phyloP scores from a whole-genome alignment of 2,888 invertebrate genomes.

The Rhamnusium bicolor region DNA sequence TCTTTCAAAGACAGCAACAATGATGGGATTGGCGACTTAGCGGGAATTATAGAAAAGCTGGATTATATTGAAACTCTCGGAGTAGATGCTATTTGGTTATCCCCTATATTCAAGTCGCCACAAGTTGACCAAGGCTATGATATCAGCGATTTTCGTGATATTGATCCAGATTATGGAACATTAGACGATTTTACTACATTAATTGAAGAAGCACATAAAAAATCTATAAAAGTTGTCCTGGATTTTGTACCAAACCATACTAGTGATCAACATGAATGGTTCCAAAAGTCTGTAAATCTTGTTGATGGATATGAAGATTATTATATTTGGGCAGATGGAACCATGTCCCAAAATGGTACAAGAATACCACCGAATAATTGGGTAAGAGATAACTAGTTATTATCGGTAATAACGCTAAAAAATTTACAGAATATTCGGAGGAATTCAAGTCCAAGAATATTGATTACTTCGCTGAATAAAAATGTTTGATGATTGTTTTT shows the following conservation, averaged over 20 bases:
- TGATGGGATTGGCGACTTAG: conserved; percentile 88
- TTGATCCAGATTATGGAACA: conserved; percentile 84
- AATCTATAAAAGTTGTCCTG: conserved; percentile 72
- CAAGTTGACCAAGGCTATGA: conserved; percentile 92
- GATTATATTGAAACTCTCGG: conserved; percentile 74
- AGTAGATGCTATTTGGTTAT: conserved; percentile 86
- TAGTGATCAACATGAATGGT: conserved; percentile 88
- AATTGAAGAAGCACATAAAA: conserved; percentile 73
- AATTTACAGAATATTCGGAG: no score
- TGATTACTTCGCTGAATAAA: no score
- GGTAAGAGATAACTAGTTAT: no score
- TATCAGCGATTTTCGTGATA: conserved; percentile 82
- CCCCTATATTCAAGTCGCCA: conserved; percentile 88
- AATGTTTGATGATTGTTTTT: no score
- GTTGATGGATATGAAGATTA: conserved; percentile 80
- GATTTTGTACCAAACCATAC: conserved; percentile 76
- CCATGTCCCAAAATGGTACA: conserved; percentile 67
- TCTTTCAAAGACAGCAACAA: conserved; percentile 89
- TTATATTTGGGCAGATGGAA: conserved; percentile 84
- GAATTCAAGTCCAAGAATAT: no score
- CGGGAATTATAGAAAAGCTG: conserved; percentile 73
- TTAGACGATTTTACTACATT: conserved; percentile 80
- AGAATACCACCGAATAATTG: conserved; percentile 83
- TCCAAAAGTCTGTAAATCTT: conserved; percentile 77
- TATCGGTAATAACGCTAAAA: no score